Evolutionary conservation across 1,140 invertebrate genomes (phyloP), one percentile per base, ranked within the genome.

Genomic region (Tenebrio molitor): DNA sequence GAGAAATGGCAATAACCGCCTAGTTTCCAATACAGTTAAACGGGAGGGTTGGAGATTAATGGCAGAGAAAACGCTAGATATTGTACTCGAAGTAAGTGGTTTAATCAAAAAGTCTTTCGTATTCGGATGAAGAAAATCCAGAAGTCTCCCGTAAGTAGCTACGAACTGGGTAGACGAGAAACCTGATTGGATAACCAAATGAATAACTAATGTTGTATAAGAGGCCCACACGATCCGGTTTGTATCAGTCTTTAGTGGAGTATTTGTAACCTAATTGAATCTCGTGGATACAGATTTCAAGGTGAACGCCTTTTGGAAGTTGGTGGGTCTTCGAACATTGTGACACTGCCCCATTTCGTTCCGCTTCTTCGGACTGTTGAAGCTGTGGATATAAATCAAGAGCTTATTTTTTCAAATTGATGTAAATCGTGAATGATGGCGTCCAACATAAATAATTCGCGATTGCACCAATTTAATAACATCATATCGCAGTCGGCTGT

Each of bases 221-320:
- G 44, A 50, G 29, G 50, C 50, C 50, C 50, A 58, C 50, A 29
- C 50, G 23, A 58, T 58, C 50, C 50, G 50, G 50, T 58, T 58
- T 50, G 50, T 58, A 39, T n/a, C 36, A 29, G 8, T 8, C 3
- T 29, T 53, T 53, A 53, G 23, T 29, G 23, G 23, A 58, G 50
- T 58, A 33, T 58, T 58, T 58, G 50, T 58, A 58, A 58, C 23
- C 50, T 58, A 58, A 58, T 58, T 58, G 50, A 17, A n/a, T 58
- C 21, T 29, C 8, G 25, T 29, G 25, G 25, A 29, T 29, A 29
- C 50, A 29, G 12, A 29, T 25, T 29, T 58, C 50, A 58, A 58
- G 50, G 50, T 58, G 50, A 58, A n/a, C 50, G 8, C 15, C 25
- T 58, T 50, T 50, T 50, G 15, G 44, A 50, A 23, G 25, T 29